Base-by-base conservation (phyloP, 2,113 vertebrate genomes). In the Paracanthobrama guichenoti region DNA sequence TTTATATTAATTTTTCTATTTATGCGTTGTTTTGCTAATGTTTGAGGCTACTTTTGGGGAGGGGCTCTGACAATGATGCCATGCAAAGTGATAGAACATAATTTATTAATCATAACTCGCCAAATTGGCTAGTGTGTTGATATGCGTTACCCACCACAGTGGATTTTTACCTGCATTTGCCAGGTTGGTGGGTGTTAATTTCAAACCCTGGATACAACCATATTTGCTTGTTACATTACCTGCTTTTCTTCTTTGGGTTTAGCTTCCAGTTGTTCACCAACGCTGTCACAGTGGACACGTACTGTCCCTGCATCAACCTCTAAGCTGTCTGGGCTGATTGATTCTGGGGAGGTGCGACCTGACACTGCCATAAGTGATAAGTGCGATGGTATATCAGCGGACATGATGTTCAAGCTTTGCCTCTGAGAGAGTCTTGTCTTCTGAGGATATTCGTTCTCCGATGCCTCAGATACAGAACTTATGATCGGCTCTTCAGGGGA, bases 401-500 rank as follows among this genome's bases (percentile, higher is more conserved):
- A 16, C 31, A 28, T 35, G 60, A 28, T 59, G 5, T 39, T 73
- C 14, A 73, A 6, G 39, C 64, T 20, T 39, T 5, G 57, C 44
- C 71, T 22, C 26, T 62, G 66, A 39, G 18, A 4, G 20, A 77
- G 28, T 46, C 18, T 74, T n/a, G 4, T 39, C 50, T 57, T 72
- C 20, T 64, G 69, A 53, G 24, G 22, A 53, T 18, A 81, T 9
- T 53, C 4, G 14, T 60, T 53, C 1, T 31, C 50, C 10, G 20
- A 44, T n/a, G 22, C 20, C 39, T 35, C 59, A 11, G 20, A 16
- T 18, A 16, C 3, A 2, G 28, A 74, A 59, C 77, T 86, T 55
- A 86, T 3, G 2, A 76, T n/a, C 3, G 24, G 60, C 6, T 35
- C 84, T 86, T 81, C 87, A 77, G 73, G 84, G 71, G 84, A 69